These are phyloP conservation scores for Gymnoscopelus braueri DNA, from an alignment of 2,797 vertebrate species.

Conservation along the genomic window DNA sequence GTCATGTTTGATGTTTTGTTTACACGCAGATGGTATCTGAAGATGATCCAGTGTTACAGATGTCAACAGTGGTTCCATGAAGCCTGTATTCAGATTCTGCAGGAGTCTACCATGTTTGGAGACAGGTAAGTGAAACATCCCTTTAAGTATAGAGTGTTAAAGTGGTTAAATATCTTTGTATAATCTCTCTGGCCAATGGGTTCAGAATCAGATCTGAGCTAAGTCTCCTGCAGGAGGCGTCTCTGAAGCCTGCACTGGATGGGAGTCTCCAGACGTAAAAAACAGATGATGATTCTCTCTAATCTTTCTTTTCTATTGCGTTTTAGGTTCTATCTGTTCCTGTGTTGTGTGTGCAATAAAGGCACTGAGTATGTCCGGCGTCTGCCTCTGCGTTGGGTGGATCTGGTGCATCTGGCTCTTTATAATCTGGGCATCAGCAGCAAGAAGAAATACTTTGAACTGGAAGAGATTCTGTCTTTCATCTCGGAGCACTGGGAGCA, in stretches of 20 bases:
- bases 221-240: no score
- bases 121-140: slow-evolving; percentile 82
- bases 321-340: slow-evolving; percentile 92
- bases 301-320: not conserved
- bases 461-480: slow-evolving; percentile 93
- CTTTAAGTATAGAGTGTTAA: no score
- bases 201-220: no score
- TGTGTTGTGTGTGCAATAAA: slow-evolving; percentile 94
- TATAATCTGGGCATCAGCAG: slow-evolving; percentile 95
- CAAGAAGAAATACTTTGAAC: slow-evolving; percentile 98
- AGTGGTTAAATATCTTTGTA: no score
- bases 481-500: slow-evolving; percentile 92
- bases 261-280: no score
- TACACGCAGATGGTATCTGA: slow-evolving; percentile 89
- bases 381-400: slow-evolving; percentile 94
- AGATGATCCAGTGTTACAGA: slow-evolving; percentile 94
- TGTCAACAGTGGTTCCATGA: slow-evolving; percentile 98
- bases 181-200: no score
- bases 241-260: no score
- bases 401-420: slow-evolving; percentile 92
- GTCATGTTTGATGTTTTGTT: not conserved
- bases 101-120: slow-evolving; percentile 94
- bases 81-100: slow-evolving; percentile 94
- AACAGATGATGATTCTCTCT: not conserved
- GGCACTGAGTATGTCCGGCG: slow-evolving; percentile 92